phyloP scores from a whole-genome alignment of 1,140 invertebrate species.

The Sycobia sp. region DNA sequence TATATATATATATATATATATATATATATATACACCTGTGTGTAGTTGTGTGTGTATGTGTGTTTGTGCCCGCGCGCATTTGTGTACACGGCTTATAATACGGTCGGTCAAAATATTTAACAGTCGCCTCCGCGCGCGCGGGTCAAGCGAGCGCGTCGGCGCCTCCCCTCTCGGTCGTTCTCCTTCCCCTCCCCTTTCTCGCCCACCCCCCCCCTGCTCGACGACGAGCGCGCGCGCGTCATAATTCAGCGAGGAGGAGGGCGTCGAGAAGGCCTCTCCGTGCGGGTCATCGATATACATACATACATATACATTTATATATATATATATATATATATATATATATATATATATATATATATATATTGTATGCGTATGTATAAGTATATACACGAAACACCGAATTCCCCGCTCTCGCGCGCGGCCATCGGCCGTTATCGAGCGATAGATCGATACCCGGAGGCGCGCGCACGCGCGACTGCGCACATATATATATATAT shows the following conservation, averaged over 20 bases:
- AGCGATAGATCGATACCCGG: too few relatives aligned
- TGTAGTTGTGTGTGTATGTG: too few relatives aligned
- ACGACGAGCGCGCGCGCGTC: not conserved
- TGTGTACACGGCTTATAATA: too few relatives aligned
- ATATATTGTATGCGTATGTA: too few relatives aligned
- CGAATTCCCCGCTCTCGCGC: slow-evolving; percentile 11
- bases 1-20: too few relatives aligned
- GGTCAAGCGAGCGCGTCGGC: not conserved
- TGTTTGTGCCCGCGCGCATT: too few relatives aligned
- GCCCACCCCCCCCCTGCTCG: not conserved
- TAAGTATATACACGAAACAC: not conserved
- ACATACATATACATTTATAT: too few relatives aligned
- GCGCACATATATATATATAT: too few relatives aligned
- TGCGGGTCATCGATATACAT: slow-evolving; percentile 31
- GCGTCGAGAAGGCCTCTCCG: slow-evolving; percentile 10
- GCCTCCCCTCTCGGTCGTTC: not conserved
- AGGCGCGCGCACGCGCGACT: too few relatives aligned
- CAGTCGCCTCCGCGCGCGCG: not conserved
- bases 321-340: too few relatives aligned
- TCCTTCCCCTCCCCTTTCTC: not conserved
- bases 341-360: too few relatives aligned
- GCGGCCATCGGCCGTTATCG: slow-evolving; percentile 22
- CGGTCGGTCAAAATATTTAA: slow-evolving; percentile 24
- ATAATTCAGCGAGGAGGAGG: slow-evolving; percentile 23
- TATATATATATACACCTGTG: too few relatives aligned